Conservation (phyloP, 2,113 vertebrate genomes). For the Tretioscincus oriximinensis region DNA sequence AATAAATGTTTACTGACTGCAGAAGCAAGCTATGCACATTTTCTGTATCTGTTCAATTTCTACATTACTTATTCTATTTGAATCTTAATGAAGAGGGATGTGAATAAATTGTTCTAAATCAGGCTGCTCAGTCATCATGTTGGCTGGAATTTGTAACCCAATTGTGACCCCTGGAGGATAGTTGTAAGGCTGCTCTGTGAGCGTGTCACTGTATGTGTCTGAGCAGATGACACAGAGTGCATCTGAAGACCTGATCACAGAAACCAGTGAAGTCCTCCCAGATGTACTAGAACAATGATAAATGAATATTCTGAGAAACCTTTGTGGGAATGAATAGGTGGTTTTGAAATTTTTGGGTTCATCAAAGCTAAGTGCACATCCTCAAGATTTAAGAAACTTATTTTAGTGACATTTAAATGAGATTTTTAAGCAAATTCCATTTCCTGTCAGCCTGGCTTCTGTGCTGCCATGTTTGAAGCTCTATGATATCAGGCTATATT, state of each 20-base stretch:
- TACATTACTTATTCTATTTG: conserved; percentile 73
- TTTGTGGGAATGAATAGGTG: background rate
- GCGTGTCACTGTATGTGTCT: rapidly evolving
- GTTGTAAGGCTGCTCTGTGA: conserved; percentile 48
- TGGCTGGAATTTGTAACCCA: conserved; percentile 69
- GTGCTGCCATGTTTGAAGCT: too few species aligned
- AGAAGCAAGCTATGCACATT: conserved; percentile 67
- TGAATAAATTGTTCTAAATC: conserved; percentile 68
- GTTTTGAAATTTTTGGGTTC: rapidly evolving
- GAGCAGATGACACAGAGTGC: background rate
- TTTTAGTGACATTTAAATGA: background rate
- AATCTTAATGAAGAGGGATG: conserved; percentile 77
- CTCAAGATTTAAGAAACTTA: background rate
- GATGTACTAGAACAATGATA: background rate
- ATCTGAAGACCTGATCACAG: background rate
- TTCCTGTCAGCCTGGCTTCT: background rate
- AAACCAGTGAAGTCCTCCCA: background rate
- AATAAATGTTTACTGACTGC: conserved; percentile 79
- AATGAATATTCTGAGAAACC: background rate
- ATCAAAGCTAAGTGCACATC: background rate
- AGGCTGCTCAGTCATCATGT: conserved; percentile 55
- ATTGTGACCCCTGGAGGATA: conserved; percentile 81
- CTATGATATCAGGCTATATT: too few species aligned
- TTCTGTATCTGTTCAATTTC: conserved; percentile 74
- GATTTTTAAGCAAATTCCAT: background rate